phyloP scores from a whole-genome alignment of 2,113 vertebrate genomes.

The Hepsetus odoe region DNA sequence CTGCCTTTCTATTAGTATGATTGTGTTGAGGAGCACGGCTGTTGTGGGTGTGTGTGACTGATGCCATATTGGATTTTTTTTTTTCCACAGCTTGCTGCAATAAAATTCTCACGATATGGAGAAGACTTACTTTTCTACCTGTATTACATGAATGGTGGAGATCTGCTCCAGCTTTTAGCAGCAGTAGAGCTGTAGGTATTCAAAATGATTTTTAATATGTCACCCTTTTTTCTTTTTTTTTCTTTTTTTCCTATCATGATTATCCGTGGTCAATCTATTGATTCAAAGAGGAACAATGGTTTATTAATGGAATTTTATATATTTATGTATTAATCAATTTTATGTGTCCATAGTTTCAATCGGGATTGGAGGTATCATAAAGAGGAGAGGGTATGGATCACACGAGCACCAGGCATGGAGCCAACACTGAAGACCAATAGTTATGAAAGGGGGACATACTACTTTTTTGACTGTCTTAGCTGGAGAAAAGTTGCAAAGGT shows the following conservation, averaged over 20 bases:
- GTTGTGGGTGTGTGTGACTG: conserved; percentile 30
- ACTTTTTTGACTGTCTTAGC: conserved; percentile 99
- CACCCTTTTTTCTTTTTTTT: no score
- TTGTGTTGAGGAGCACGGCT: conserved; percentile 20
- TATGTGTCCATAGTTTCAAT: conserved; percentile 87
- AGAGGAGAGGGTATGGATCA: conserved; percentile 99
- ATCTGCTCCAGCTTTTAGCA: conserved; percentile 97
- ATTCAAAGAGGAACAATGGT: no score
- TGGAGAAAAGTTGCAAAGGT: conserved; percentile 99
- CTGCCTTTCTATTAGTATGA: conserved; percentile 30
- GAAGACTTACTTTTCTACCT: conserved; percentile 99
- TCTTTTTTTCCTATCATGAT: background rate
- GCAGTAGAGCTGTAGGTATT: conserved; percentile 96
- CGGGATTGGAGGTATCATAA: conserved; percentile 99
- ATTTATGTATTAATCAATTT: no score
- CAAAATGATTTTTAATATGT: background rate
- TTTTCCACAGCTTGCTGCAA: conserved; percentile 87
- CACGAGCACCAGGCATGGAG: conserved; percentile 97
- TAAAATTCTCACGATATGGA: conserved; percentile 97
- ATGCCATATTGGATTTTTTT: background rate
- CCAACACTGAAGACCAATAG: conserved; percentile 98
- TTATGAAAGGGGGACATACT: conserved; percentile 98
- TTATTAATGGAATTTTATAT: no score
- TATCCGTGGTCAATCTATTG: no score
- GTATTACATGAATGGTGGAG: conserved; percentile 99